A percentile compares a stretch with the other conserved stretches of the same genome.
Evolutionary conservation across 1,140 invertebrate genomes (phyloP).

Genomic region (Lycorma delicatula): DNA sequence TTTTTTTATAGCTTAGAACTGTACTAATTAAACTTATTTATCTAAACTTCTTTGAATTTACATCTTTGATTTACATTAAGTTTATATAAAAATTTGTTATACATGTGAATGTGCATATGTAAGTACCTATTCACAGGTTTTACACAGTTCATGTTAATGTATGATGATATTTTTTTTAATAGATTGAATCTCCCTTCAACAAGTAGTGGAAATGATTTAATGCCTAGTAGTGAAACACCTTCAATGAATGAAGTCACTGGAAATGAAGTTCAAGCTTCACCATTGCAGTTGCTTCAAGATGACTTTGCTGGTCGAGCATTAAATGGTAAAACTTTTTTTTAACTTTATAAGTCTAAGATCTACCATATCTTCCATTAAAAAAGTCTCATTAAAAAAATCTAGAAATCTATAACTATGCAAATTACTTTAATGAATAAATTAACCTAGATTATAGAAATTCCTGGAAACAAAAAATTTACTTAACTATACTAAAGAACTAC

Average conservation of each 20-base stretch:
- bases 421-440: too few relatives aligned
- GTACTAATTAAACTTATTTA: too few relatives aligned
- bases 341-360: too few relatives aligned
- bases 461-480: too few relatives aligned
- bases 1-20: too few relatives aligned
- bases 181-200: constrained; percentile 24
- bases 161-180: constrained; percentile 11
- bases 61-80: too few relatives aligned
- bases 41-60: too few relatives aligned
- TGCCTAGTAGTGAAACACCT: background rate
- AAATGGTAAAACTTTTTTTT: background rate
- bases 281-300: constrained; percentile 15
- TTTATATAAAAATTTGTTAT: background rate
- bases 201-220: constrained; percentile 5
- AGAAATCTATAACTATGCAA: too few relatives aligned
- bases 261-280: constrained; percentile 25
- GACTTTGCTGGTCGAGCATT: background rate
- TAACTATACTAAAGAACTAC: too few relatives aligned
- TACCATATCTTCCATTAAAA: too few relatives aligned
- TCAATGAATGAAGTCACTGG: constrained; percentile 18
- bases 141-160: background rate
- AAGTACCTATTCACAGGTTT: background rate
- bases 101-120: background rate
- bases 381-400: too few relatives aligned
- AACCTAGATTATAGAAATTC: too few relatives aligned